Evolutionary conservation across 1,140 invertebrate genomes (phyloP), one percentile per base, ranked within the genome.

Genomic region (Philopotamus ludificatus): DNA sequence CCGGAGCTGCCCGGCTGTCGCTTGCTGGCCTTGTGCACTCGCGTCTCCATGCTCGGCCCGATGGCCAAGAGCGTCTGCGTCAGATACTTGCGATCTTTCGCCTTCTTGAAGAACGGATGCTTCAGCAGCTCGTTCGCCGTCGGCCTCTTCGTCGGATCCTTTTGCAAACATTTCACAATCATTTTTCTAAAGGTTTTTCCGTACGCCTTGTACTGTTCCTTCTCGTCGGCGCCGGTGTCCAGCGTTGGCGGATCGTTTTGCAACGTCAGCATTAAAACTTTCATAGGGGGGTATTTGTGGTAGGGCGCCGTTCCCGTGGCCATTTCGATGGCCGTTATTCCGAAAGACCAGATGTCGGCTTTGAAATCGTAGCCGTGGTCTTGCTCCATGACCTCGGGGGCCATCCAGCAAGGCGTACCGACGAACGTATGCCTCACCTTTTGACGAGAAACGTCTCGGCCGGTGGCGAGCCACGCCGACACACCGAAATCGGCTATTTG

Each of bases 271-370:
- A 99, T 99, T 16, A 99, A 81, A 8, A 99, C 95, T 79, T 99
- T 99, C 97, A 99, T 99, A 0, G 98, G 96, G n/a, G 97, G 97
- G 79, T 97, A 99, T 77, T 98, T 98, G 78, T 99, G 97, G 79
- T 99, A 99, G 0, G 98, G 98, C 1, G 98, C 98, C 12, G 96
- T 98, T 20, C 98, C 98, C 16, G 96, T 98, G 0, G 97, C 97
- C 87, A 99, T 91, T 82, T 99, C 98, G 70, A 99, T 98, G 0
- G 97, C 97, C 1, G 97, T 98, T 51, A 99, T 99, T 15, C 98
- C 98, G 78, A 99, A 92, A 28, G 95, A 98, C 98, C 98, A 99
- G 70, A 99, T 99, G 75, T 99, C 98, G 1, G 97, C 98, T 80
- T 99, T 99, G 78, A 97, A 98, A 76, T 99, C 97, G 76, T 99